Percentiles rank a stretch among this genome's conserved stretches.
Evolutionary conservation across 2,888 invertebrate species (phyloP).

Genomic region (Leptothorax acervorum): DNA sequence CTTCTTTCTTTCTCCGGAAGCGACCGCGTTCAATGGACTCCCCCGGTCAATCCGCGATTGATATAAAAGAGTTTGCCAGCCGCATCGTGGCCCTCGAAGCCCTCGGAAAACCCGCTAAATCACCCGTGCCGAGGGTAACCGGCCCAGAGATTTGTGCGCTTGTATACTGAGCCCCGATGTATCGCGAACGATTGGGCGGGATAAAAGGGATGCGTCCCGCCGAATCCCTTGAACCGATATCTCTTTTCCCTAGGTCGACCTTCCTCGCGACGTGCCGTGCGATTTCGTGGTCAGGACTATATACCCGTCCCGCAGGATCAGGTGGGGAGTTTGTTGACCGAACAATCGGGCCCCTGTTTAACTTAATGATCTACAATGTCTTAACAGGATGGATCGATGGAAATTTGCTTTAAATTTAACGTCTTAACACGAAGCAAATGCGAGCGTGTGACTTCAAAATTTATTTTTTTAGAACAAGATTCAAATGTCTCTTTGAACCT

Average conservation of each 20-base stretch:
- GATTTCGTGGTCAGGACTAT: constrained; percentile 57
- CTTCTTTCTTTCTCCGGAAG: constrained; percentile 48
- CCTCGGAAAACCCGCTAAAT: constrained; percentile 82
- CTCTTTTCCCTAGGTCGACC: constrained; percentile 71
- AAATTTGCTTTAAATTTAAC: constrained; percentile 9
- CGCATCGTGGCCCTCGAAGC: constrained; percentile 74
- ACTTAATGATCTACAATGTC: constrained; percentile 58
- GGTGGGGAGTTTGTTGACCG: constrained; percentile 50
- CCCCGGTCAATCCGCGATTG: constrained; percentile 78
- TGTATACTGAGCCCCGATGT: constrained; percentile 80
- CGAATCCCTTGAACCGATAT: constrained; percentile 77
- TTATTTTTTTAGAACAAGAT: neutral
- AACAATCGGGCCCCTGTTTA: constrained; percentile 45
- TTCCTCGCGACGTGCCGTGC: constrained; percentile 56
- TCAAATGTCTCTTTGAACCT: neutral
- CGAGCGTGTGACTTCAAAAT: neutral
- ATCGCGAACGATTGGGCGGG: constrained; percentile 84
- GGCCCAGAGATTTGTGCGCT: constrained; percentile 81
- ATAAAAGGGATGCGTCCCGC: constrained; percentile 81
- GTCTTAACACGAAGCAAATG: neutral
- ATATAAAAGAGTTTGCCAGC: constrained; percentile 82
- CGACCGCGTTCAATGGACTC: constrained; percentile 68
- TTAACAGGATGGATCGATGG: constrained; percentile 28
- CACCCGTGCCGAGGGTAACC: constrained; percentile 81
- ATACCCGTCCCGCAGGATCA: constrained; percentile 28